Evolutionary conservation across 2,797 vertebrate genomes (phyloP), one percentile per base, ranked within the genome.

Genomic region (Numenius phaeopus): DNA sequence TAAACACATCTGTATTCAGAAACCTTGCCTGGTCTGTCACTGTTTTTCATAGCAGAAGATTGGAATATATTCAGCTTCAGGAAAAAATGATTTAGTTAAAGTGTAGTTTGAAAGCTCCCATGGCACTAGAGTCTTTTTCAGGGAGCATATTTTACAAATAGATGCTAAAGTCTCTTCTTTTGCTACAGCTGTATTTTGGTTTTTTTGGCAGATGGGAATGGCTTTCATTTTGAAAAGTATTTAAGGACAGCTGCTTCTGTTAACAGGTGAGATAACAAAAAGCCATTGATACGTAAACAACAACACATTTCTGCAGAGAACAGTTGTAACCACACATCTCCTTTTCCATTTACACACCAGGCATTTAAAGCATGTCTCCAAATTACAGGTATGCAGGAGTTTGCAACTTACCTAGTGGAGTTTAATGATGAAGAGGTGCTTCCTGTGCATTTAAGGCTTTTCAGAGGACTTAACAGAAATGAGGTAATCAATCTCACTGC

Each of bases 1-100:
- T 49, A 58, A 87, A 57, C 1, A 1, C 16, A 72, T 89, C 23
- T 82, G 10, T 5, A 3, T 83, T 87, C 59, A 72, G 55, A 92
- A 92, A 77, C 34, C 7, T 85, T 58, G 15, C 40, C 32, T 80
- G 21, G 9, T 66, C 70, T 87, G 16, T 37, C 66, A 32, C 20
- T 42, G 23, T 19, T 84, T 91, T 47, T 77, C 42, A 39, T 73
- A 66, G 27, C 7, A 78, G 27, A 5, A 76, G 26, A 44, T 4
- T 42, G 40, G 29, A 92, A 86, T 65, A 55, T 32, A 69, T 62
- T 89, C 62, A 76, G 39, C 42, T 90, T 91, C 52, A n/a, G 71
- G 55, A 83, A 83, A 91, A 93, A 95, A 78, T 49, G 0, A 69
- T 71, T 81, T 78, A 12, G 67, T 79, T 79, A n/a, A 95, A 85